Conservation (phyloP, 1,140 invertebrate genomes). For the Anoplolepis gracilipes region DNA sequence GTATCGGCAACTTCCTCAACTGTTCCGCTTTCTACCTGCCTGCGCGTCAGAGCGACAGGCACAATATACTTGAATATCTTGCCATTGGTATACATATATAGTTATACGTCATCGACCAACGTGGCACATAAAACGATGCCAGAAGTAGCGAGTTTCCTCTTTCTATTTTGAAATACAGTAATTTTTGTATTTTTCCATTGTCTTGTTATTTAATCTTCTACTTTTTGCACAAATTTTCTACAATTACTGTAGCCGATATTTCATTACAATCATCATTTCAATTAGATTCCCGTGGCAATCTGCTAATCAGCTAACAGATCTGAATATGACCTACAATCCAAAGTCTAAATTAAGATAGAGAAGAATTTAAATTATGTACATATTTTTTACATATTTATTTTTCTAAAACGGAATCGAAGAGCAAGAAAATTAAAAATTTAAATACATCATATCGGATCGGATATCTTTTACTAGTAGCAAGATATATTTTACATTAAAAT, state of each 20-base stretch:
- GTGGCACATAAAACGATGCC: neutral
- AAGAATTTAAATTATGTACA: too few species aligned
- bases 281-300: too few species aligned
- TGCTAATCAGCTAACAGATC: too few species aligned
- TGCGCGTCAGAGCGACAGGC: constrained; percentile 5
- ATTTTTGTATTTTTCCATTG: neutral
- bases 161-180: neutral
- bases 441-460: too few species aligned
- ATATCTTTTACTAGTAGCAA: too few species aligned
- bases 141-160: neutral
- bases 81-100: neutral
- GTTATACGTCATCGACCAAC: constrained; percentile 29
- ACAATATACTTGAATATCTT: constrained; percentile 9
- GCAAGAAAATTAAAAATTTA: too few species aligned
- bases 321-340: too few species aligned
- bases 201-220: neutral
- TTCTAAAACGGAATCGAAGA: too few species aligned
- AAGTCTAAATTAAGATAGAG: too few species aligned
- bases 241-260: neutral
- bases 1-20: constrained; percentile 63
- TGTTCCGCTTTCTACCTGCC: constrained; percentile 70
- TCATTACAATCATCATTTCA: too few species aligned
- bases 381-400: too few species aligned
- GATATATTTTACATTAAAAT: too few species aligned
- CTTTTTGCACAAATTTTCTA: neutral